Base-by-base conservation (phyloP, 2,888 invertebrate species). In the Oscheius sp. region DNA sequence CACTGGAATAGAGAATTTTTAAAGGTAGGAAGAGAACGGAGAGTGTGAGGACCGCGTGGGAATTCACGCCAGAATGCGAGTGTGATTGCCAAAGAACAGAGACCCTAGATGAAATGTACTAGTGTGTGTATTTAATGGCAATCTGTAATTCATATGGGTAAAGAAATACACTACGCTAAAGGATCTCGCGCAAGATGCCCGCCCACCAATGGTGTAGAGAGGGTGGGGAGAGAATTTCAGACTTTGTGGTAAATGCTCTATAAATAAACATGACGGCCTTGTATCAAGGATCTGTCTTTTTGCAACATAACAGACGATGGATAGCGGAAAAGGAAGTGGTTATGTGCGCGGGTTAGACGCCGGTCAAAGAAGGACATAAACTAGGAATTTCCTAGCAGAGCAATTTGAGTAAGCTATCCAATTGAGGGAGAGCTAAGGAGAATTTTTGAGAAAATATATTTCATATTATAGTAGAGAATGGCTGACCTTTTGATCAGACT, bases 301-400 rank as follows among this genome's bases (percentile, higher is more conserved):
- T 42, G 42, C 42, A 42, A 42, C 42, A 42, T 42, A 20, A 15
- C 37, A 37, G n/a, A n/a, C n/a, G n/a, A n/a, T 37, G 15, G 42
- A 42, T 12, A n/a, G 15, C 55, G 55, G 55, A 55, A 55, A 55
- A 34, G 55, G 55, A 55, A 55, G 34, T 33, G 55, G 33, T 55
- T 55, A 55, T 37, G 55, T 55, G 33, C 55, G 55, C 31, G 55
- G 33, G 55, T 55, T 55, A 34, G 5, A 29, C 29, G 55, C 20
- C 33, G 55, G 55, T 55, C 55, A 55, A 55, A 55, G 55, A 34
- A 55, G 55, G 55, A 55, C 55, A 55, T 55, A 34, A 33, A 55
- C 33, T 20, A 25, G 34, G 48, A 48, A 48, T 48, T 25, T 25
- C 25, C 15, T n/a, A n/a, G 5, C 10, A 25, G 48, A 17, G 48